Conservation (phyloP, 2,888 invertebrate species). For the Habrosyne pyritoides region DNA sequence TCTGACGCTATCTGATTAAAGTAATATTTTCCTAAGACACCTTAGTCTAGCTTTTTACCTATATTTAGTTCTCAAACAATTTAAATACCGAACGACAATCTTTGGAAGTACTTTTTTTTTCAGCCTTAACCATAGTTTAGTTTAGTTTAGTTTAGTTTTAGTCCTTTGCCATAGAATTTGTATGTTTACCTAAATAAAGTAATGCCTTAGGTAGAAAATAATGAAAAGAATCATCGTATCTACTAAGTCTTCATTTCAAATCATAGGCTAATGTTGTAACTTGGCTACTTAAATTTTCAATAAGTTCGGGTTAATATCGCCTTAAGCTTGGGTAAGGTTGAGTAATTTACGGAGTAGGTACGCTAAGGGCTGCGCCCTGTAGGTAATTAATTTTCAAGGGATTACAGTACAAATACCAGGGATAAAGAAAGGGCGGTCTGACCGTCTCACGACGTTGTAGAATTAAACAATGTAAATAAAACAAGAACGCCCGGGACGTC, state of each 20-base stretch:
- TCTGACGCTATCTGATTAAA: too few relatives aligned
- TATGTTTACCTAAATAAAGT: too few relatives aligned
- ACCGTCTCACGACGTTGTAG: conserved; percentile 49
- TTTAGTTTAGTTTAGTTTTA: too few relatives aligned
- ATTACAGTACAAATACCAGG: conserved; percentile 73
- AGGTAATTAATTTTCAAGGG: conserved; percentile 78
- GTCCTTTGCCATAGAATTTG: too few relatives aligned
- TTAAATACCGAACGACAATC: too few relatives aligned
- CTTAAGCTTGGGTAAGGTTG: conserved; percentile 56
- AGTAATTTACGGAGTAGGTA: conserved; percentile 46
- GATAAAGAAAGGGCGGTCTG: conserved; percentile 61
- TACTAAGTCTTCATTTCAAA: background rate
- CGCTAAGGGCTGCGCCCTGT: conserved; percentile 46
- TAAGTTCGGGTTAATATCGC: conserved; percentile 45
- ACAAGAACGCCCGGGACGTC: conserved; percentile 42
- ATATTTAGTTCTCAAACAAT: too few relatives aligned
- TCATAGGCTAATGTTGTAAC: background rate
- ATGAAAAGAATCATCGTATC: background rate
- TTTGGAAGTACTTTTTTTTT: too few relatives aligned
- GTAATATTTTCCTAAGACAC: too few relatives aligned
- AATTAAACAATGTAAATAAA: conserved; percentile 61
- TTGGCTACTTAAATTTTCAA: conserved; percentile 23
- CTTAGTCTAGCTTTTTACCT: too few relatives aligned
- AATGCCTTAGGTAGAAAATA: too few relatives aligned
- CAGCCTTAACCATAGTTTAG: too few relatives aligned